Conservation (phyloP, 2,888 invertebrate genomes). For the Eupithecia exiguata region DNA sequence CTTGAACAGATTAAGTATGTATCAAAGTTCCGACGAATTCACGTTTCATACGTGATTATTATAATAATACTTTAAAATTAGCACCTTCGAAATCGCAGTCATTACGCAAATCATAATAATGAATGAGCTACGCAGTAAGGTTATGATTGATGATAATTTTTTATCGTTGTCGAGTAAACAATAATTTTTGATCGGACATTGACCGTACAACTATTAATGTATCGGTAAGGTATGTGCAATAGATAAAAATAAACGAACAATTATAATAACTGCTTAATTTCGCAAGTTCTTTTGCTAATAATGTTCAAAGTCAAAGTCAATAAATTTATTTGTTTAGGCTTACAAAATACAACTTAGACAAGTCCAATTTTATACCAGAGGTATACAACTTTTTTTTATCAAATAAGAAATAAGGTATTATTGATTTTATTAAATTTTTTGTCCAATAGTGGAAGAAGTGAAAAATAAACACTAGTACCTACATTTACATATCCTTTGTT, state of each 20-base stretch:
- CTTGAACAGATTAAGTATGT: background rate
- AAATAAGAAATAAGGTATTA: too few relatives aligned
- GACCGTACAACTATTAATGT: background rate
- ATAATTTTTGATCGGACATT: background rate
- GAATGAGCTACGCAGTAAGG: constrained; percentile 4
- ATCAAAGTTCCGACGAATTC: constrained; percentile 10
- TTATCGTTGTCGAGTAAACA: background rate
- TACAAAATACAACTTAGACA: too few relatives aligned
- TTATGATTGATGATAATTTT: constrained; percentile 1
- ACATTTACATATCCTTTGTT: too few relatives aligned
- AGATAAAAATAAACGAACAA: background rate
- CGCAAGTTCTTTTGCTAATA: background rate
- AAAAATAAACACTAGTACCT: too few relatives aligned
- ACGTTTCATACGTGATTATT: constrained; percentile 18
- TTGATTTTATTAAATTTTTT: too few relatives aligned
- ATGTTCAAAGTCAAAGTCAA: too few relatives aligned
- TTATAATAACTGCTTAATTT: background rate
- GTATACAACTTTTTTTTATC: too few relatives aligned
- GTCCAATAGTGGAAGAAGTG: too few relatives aligned
- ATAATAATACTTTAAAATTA: constrained; percentile 10
- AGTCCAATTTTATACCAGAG: too few relatives aligned
- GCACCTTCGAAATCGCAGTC: constrained; percentile 5
- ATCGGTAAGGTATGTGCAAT: background rate
- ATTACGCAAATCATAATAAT: constrained; percentile 19
- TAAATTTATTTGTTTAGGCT: too few relatives aligned